Base-by-base conservation (phyloP, 2,888 invertebrate species). In the Apodemia hepburni region DNA sequence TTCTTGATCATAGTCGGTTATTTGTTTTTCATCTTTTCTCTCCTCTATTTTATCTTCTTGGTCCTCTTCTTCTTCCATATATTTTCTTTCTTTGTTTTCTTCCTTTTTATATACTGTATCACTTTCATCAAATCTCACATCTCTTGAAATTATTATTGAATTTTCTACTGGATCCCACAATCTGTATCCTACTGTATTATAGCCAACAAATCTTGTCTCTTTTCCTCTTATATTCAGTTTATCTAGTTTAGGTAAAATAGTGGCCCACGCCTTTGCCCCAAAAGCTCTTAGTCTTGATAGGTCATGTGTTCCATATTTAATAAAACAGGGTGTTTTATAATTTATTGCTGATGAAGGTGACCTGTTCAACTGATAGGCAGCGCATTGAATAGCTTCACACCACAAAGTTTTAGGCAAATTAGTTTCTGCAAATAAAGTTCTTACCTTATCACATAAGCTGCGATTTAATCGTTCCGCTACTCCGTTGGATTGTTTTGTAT, bases 141-240 rank as follows among this genome's bases (percentile, higher is more conserved):
- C 59, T 42, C 59, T 59, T 38, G 59, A 35, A 18, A 59, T 15
- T 17, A 15, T 8, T 38, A 66, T 47, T 60, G 65, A 33, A 47
- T 62, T 33, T 22, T 27, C 59, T 33, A 59, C 15, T 51, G 65
- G 63, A 60, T 64, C 60, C 68, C 68, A 68, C 42, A 68, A 11
- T 49, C 47, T 62, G 27, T 66, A 68, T 49, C 65, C 68, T 22
- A 22, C 22, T 22, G 22, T 22, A 22, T 22, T 22, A 18, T 64
- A 69, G 47, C 68, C 69, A 5, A 69, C 42, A 62, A 69, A 64
- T 58, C 64, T 61, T 12, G 65, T 49, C 17, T 49, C 62, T 18
- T 49, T 49, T 18, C 18, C 49, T 49, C 49, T 49, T 17, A 6
- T 9, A 6, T 49, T 18, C 4, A 49, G 18, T 8, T 49, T 49